Base-by-base conservation (phyloP, 2,797 vertebrate species). In the Tangara arthus region DNA sequence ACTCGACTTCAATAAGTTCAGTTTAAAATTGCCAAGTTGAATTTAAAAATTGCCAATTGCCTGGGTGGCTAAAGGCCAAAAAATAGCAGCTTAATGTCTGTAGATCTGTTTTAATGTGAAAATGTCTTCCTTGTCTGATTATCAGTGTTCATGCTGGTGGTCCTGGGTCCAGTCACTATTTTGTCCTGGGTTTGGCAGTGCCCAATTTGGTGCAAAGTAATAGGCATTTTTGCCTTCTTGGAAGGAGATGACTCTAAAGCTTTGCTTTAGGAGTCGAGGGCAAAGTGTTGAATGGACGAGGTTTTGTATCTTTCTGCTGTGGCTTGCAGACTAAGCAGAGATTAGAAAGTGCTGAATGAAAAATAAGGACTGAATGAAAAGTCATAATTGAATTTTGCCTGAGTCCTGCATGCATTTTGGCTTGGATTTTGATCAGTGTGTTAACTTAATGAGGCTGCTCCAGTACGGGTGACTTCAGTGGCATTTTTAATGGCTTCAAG, bases 311-410 rank as follows among this genome's bases (percentile, higher is more conserved):
- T 78, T 71, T 84, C 37, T 92, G 26, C 69, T 49, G 35, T 55
- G 49, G 30, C 46, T 86, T 87, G 80, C 76, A 53, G 50, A 69
- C 28, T 10, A 59, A 92, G 66, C 81, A 91, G 82, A 80, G 55
- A 86, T 52, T 8, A 87, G 57, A 69, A 91, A 88, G 34, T 60
- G 73, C 70, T 95, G 86, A 90, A 52, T 70, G 72, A 84, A 93
- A 89, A 75, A 5, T 11, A 83, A 90, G 18, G 34, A 53, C 64
- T 49, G 49, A 80, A 84, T 86, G 72, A 91, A 77, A 55, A 88
- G n/a, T 55, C 42, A 4, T 47, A 71, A 50, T 55, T 44, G 27
- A 73, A 26, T 94, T 94, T 93, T 86, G 14, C 72, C 63, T 34
- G n/a, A 81, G 56, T 81, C 82, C 52, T 52, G n/a, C 39, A 0